Evolutionary conservation across 1,140 invertebrate species (phyloP).

Genomic region (Tetragonula clypearis): DNA sequence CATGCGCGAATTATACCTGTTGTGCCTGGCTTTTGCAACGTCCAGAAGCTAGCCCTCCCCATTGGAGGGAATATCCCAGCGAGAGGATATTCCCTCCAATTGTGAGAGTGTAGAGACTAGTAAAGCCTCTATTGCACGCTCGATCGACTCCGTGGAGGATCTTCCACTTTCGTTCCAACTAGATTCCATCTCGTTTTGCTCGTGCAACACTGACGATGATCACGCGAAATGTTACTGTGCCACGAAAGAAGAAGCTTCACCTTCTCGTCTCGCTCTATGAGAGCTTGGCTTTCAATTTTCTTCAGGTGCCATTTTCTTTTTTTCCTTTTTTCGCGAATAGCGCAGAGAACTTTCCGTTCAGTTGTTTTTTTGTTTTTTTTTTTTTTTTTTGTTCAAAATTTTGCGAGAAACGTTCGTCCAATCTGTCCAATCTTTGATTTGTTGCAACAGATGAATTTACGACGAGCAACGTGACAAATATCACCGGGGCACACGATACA

Average conservation of each 20-base stretch:
- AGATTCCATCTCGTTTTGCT: not conserved
- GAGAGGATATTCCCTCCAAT: not conserved
- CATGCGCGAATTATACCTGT: constrained; percentile 55
- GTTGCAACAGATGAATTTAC: constrained; percentile 4
- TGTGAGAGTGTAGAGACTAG: no score
- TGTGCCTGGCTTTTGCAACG: constrained; percentile 53
- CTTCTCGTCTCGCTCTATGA: no score
- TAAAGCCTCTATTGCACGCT: constrained; percentile 9
- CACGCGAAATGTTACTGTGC: constrained; percentile 41
- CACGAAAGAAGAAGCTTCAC: not conserved
- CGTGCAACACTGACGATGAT: not conserved
- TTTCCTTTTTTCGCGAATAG: no score
- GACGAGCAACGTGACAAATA: constrained; percentile 40
- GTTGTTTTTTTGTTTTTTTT: not conserved
- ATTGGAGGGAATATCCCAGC: no score
- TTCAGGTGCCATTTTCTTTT: no score
- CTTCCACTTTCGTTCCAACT: not conserved
- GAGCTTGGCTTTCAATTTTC: not conserved
- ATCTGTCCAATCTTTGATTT: not conserved
- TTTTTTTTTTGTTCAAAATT: not conserved
- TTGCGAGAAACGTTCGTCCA: not conserved
- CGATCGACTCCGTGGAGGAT: constrained; percentile 1
- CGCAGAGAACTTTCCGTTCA: not conserved
- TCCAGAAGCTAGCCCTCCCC: constrained; percentile 8
- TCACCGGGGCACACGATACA: constrained; percentile 5